Evolutionary conservation across 2,888 invertebrate genomes (phyloP), one percentile per base, ranked within the genome.

Genomic region (Tanypteryx hageni): DNA sequence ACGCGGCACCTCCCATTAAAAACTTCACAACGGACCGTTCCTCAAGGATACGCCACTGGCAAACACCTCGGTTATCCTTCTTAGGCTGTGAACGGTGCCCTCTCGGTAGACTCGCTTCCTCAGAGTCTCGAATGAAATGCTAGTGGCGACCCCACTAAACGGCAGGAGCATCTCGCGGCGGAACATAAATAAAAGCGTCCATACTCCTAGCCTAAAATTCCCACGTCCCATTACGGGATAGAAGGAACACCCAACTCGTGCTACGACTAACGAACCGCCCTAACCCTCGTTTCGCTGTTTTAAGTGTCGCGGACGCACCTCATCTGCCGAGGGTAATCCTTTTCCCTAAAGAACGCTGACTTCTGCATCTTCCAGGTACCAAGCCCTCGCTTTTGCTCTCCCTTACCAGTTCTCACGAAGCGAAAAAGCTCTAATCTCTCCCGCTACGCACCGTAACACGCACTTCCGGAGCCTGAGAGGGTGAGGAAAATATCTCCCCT

Each of bases 371-470:
- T 83, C 31, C 82, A 0, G 7, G 10, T 27, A 3, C 83, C 83
- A 9, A 56, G 83, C 83, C n/a, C 61, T 64, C 64, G 68, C 61
- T 44, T 44, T 44, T 68, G 27, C 31, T 44, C 64, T 13, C 57
- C 44, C 58, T 57, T 57, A 22, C 61, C 61, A 22, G 59, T 89
- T 89, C 83, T 44, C 89, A 68, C 68, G 16, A 27, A 64, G 64
- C 83, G 14, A 83, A 44, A n/a, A 64, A n/a, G 89, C 64, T 44
- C 64, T 89, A 89, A 89, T 89, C 89, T 89, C 11, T n/a, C 89
- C 31, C 18, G 18, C 27, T n/a, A 31, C 61, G 64, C 64, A 44
- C 68, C 11, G 14, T 8, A 64, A 64, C 89, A 89, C 89, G 89
- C 89, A 27, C 76, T 27, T 76, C 22, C 76, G 10, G 76, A 76